A percentile compares a stretch with the other conserved stretches of the same genome.
Conservation (phyloP, 2,888 invertebrate genomes). For the Eulithis prunata region DNA sequence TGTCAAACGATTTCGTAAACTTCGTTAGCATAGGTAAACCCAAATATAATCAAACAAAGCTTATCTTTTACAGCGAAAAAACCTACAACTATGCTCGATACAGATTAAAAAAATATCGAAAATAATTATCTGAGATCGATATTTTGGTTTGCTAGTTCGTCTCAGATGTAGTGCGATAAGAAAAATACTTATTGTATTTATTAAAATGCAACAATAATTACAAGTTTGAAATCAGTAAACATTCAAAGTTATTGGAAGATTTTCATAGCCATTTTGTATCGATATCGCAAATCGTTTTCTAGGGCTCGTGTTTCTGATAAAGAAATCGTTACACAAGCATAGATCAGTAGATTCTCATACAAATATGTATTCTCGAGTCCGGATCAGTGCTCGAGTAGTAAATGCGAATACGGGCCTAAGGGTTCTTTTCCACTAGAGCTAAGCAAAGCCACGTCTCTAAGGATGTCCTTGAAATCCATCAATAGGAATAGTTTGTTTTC, state of each 20-base stretch:
- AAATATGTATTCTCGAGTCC: too few relatives aligned
- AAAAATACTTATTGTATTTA: constrained; percentile 11
- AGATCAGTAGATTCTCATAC: too few relatives aligned
- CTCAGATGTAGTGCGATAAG: constrained; percentile 25
- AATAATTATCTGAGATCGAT: constrained; percentile 37
- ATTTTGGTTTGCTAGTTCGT: constrained; percentile 29
- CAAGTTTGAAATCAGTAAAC: constrained; percentile 18
- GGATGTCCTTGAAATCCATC: too few relatives aligned
- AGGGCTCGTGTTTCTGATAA: too few relatives aligned
- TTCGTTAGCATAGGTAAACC: neutral
- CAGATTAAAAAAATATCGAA: constrained; percentile 6
- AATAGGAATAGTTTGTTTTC: too few relatives aligned
- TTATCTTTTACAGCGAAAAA: neutral
- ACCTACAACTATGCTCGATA: constrained; percentile 2
- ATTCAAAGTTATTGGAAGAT: neutral
- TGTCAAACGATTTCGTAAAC: neutral
- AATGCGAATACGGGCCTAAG: too few relatives aligned
- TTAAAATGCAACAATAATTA: constrained; percentile 28
- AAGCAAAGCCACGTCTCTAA: too few relatives aligned
- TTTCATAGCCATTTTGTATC: constrained; percentile 14
- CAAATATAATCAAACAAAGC: constrained; percentile 1
- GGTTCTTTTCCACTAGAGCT: too few relatives aligned
- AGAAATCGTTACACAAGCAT: too few relatives aligned
- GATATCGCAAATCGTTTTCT: constrained; percentile 4
- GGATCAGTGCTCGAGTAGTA: too few relatives aligned